Percentiles rank a stretch among this genome's conserved stretches.
phyloP scores from a whole-genome alignment of 2,113 vertebrate genomes.

The Promerops cafer region DNA sequence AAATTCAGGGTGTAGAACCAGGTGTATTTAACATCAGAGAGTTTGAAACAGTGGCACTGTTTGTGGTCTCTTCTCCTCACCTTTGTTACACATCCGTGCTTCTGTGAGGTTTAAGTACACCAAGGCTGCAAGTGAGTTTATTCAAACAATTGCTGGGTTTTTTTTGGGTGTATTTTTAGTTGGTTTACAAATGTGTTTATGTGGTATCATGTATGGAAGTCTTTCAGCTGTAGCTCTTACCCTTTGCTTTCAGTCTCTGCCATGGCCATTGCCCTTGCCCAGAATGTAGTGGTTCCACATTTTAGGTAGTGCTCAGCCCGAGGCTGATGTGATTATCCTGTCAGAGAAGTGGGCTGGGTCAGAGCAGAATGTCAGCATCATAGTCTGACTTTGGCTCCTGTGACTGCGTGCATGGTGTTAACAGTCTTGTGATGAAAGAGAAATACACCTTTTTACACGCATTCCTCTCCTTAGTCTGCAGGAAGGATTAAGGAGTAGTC shows the following conservation, averaged over 20 bases:
- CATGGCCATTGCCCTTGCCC: neutral
- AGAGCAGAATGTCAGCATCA: neutral
- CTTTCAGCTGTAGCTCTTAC: neutral
- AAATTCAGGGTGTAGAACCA: neutral
- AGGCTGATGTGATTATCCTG: neutral
- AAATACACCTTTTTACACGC: neutral
- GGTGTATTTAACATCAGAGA: neutral
- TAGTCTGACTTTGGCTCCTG: neutral
- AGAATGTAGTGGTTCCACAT: neutral
- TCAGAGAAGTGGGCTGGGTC: neutral
- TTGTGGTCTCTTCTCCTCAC: neutral
- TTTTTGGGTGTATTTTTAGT: neutral
- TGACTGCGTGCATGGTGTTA: neutral
- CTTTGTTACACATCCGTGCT: neutral
- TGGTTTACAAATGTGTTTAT: neutral
- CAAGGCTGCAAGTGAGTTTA: neutral
- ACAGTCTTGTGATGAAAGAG: neutral
- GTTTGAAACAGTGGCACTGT: neutral
- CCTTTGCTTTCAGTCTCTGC: neutral
- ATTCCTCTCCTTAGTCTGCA: neutral
- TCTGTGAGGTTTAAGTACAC: neutral
- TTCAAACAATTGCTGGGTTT: neutral
- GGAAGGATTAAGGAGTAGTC: neutral
- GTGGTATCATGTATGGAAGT: neutral
- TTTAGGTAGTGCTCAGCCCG: accelerated